Evolutionary conservation across 2,797 vertebrate genomes (phyloP).

Genomic region (Sebastes vulpes): DNA sequence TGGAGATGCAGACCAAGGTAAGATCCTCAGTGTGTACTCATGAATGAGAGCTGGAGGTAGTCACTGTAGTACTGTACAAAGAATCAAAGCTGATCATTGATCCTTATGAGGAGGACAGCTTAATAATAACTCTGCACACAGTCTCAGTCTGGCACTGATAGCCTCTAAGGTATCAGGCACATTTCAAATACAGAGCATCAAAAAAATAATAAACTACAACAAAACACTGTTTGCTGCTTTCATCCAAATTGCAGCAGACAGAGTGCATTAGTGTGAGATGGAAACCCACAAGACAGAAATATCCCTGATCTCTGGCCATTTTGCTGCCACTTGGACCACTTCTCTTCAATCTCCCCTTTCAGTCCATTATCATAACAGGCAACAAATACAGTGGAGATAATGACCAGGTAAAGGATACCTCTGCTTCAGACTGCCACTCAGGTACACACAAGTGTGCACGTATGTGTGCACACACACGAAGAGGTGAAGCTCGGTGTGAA

Average conservation of each 20-base stretch:
- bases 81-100: not conserved
- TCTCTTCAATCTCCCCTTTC: conserved; percentile 7
- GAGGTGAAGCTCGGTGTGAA: not conserved
- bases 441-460: not conserved
- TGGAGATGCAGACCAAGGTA: not conserved
- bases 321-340: conserved; percentile 7
- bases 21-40: not conserved
- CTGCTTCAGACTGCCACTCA: not conserved
- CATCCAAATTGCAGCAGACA: not conserved
- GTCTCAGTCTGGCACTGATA: not conserved
- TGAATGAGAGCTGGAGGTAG: not conserved
- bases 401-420: conserved; percentile 5
- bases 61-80: not conserved
- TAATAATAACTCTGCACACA: not conserved
- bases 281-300: not conserved
- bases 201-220: not conserved
- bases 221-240: not conserved
- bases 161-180: not conserved
- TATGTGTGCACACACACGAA: not conserved
- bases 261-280: not conserved
- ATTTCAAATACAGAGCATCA: not conserved
- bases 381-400: conserved; percentile 19
- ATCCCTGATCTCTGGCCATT: not conserved
- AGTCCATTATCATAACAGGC: conserved; percentile 22
- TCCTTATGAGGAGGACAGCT: not conserved